These are phyloP conservation scores for Poeciliopsis paucimaculata DNA, from an alignment of 2,797 vertebrate genomes.

Conservation along the genomic window DNA sequence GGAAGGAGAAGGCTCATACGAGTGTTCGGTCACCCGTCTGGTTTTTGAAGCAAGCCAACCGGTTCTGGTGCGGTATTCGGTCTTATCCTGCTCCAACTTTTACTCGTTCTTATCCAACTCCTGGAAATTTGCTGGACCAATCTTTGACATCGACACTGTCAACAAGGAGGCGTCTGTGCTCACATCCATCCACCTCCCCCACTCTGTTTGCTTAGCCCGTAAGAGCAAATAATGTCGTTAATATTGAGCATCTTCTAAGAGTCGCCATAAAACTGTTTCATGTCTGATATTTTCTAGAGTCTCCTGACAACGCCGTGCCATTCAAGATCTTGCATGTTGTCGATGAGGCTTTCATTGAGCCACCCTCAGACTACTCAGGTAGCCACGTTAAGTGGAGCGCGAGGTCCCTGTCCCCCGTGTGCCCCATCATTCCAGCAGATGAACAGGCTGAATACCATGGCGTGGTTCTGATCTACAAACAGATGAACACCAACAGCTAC, in stretches of 20 bases:
- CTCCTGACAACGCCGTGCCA: slow-evolving; percentile 68
- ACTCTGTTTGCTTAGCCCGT: slow-evolving; percentile 87
- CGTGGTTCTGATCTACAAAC: slow-evolving; percentile 87
- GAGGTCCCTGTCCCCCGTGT: slow-evolving; percentile 87
- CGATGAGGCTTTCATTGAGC: slow-evolving; percentile 76
- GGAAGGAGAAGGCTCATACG: slow-evolving; percentile 80
- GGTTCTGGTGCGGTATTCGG: slow-evolving; percentile 75
- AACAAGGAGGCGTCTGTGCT: slow-evolving; percentile 74
- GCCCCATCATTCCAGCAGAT: slow-evolving; percentile 80
- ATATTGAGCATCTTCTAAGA: background rate
- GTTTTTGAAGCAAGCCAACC: slow-evolving; percentile 83
- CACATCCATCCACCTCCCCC: slow-evolving; percentile 88
- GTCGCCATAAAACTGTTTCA: background rate
- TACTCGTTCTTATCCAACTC: slow-evolving; percentile 75
- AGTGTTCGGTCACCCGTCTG: slow-evolving; percentile 83
- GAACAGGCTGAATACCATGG: slow-evolving; percentile 81
- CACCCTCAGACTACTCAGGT: slow-evolving; percentile 80
- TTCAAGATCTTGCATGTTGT: slow-evolving; percentile 88
- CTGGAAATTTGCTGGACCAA: slow-evolving; percentile 87
- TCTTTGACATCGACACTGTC: slow-evolving; percentile 86
- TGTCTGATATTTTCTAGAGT: slow-evolving; percentile 54
- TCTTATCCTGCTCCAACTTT: slow-evolving; percentile 89
- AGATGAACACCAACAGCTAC: slow-evolving; percentile 73
- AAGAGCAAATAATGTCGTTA: slow-evolving; percentile 36
- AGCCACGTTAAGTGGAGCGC: slow-evolving; percentile 88